Conservation (phyloP, 2,888 invertebrate species). For the Lomographa bimaculata region DNA sequence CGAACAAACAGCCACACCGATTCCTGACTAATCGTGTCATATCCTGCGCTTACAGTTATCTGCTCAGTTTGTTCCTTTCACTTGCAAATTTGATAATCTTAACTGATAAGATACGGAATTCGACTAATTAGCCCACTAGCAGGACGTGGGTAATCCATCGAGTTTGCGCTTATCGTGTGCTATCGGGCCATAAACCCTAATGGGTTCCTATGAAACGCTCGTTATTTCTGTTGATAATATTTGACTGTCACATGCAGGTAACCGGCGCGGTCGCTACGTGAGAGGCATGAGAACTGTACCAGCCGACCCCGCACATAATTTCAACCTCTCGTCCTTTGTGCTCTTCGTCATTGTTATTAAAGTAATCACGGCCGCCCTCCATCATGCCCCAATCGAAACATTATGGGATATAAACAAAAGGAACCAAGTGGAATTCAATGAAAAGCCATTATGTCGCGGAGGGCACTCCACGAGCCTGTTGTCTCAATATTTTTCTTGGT, state of each 20-base stretch:
- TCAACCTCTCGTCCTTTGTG: slow-evolving; percentile 76
- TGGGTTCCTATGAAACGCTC: slow-evolving; percentile 68
- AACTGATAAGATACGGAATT: slow-evolving; percentile 27
- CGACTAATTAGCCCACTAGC: slow-evolving; percentile 39
- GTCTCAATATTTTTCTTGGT: slow-evolving; percentile 83
- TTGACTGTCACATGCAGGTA: slow-evolving; percentile 69
- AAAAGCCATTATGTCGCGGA: slow-evolving; percentile 81
- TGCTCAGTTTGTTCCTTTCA: slow-evolving; percentile 22
- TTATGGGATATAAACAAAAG: slow-evolving; percentile 83
- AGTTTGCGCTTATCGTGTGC: slow-evolving; percentile 45
- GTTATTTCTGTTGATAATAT: slow-evolving; percentile 76
- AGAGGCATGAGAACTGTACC: slow-evolving; percentile 73
- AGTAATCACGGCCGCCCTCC: slow-evolving; percentile 80
- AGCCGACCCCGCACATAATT: slow-evolving; percentile 75
- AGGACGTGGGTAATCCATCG: slow-evolving; percentile 38
- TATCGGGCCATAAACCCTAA: slow-evolving; percentile 60
- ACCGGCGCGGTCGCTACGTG: slow-evolving; percentile 68
- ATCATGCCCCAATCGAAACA: slow-evolving; percentile 80
- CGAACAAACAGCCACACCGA: slow-evolving; percentile 38
- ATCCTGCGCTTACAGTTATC: slow-evolving; percentile 31
- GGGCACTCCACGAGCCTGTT: slow-evolving; percentile 71
- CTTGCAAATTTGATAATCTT: slow-evolving; percentile 20
- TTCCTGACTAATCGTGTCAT: slow-evolving; percentile 25
- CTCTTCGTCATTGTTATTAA: slow-evolving; percentile 79
- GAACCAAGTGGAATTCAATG: slow-evolving; percentile 80